Conservation (phyloP, 2,797 vertebrate species). For the Craterocephalus amniculus region DNA sequence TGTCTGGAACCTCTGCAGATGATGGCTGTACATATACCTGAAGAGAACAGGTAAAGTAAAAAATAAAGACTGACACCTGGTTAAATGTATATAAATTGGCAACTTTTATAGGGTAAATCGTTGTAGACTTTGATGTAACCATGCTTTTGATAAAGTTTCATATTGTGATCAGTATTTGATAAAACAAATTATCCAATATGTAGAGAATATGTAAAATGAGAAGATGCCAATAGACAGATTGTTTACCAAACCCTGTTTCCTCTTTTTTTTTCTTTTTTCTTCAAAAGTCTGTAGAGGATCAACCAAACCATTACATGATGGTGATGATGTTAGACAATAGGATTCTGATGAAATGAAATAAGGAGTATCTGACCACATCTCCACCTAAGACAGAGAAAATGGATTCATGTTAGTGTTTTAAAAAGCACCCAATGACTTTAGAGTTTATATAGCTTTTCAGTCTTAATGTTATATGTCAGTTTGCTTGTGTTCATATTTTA, state of each 20-base stretch:
- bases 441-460: no score
- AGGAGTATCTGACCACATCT: no score
- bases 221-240: neutral
- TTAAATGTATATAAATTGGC: neutral
- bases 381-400: no score
- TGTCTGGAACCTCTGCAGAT: slow-evolving; percentile 95
- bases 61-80: neutral
- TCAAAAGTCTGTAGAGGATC: no score
- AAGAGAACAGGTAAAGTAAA: slow-evolving; percentile 88
- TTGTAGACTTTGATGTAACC: neutral
- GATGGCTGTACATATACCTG: slow-evolving; percentile 97
- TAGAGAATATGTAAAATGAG: neutral
- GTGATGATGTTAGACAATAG: no score
- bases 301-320: no score
- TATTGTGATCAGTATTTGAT: no score
- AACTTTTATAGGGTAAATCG: neutral
- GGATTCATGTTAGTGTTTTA: no score
- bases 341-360: no score
- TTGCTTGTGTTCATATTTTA: no score
- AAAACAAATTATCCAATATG: no score
- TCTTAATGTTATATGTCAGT: no score
- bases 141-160: neutral
- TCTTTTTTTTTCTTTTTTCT: neutral
- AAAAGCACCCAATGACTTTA: neutral
- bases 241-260: neutral